phyloP scores from a whole-genome alignment of 2,888 invertebrate genomes.

The Beris morrisii region DNA sequence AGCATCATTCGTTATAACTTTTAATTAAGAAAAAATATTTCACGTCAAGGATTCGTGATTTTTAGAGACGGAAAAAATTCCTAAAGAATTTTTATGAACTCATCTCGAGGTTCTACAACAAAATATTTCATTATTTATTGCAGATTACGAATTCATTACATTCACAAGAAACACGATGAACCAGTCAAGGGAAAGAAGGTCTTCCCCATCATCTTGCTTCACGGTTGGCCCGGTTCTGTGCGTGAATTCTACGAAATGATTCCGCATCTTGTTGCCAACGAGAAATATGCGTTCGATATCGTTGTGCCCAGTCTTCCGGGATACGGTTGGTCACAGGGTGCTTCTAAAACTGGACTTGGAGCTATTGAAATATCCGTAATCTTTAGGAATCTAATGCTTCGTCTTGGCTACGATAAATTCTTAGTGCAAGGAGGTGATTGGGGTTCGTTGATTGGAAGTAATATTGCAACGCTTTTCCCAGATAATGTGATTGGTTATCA shows the following conservation, averaged over 20 bases:
- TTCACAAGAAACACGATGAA: slow-evolving; percentile 66
- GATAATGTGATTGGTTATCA: slow-evolving; percentile 62
- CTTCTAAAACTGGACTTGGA: slow-evolving; percentile 62
- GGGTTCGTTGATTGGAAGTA: slow-evolving; percentile 68
- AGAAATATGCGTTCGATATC: slow-evolving; percentile 69
- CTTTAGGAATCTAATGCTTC: slow-evolving; percentile 68
- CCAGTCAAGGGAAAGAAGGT: slow-evolving; percentile 56
- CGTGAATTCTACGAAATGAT: slow-evolving; percentile 78
- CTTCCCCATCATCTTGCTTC: slow-evolving; percentile 71
- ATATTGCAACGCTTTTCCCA: slow-evolving; percentile 68
- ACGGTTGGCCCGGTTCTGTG: slow-evolving; percentile 86
- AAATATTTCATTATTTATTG: not conserved
- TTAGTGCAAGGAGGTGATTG: slow-evolving; percentile 81
- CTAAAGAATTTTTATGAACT: too few species aligned
- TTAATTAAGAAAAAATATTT: too few species aligned
- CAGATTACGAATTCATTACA: slow-evolving; percentile 68
- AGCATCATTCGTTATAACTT: too few species aligned
- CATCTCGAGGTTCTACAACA: too few species aligned
- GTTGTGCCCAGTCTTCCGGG: slow-evolving; percentile 71
- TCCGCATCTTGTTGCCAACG: slow-evolving; percentile 63
- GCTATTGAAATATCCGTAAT: slow-evolving; percentile 61
- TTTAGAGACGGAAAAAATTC: too few species aligned
- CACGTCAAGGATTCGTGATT: too few species aligned
- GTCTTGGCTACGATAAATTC: slow-evolving; percentile 66
- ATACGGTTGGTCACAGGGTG: slow-evolving; percentile 68